Conservation (phyloP, 2,888 invertebrate genomes). For the Omphaloscelis lunosa region DNA sequence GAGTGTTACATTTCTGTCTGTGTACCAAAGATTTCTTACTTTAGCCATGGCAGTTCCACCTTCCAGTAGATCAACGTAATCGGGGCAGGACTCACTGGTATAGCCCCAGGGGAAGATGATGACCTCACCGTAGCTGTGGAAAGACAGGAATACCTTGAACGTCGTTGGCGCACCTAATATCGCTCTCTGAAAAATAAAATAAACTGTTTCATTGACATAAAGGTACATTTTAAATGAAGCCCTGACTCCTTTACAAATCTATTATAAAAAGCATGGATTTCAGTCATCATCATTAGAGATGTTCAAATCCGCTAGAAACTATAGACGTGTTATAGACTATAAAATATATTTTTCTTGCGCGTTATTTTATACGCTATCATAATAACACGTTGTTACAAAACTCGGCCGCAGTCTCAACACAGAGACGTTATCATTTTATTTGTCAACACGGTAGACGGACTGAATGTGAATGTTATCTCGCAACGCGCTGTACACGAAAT, state of each 20-base stretch:
- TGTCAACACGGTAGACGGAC: too few species aligned
- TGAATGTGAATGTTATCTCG: too few species aligned
- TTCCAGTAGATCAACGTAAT: constrained; percentile 85
- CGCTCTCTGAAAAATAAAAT: constrained; percentile 71
- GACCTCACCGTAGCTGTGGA: constrained; percentile 87
- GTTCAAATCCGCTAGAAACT: too few species aligned
- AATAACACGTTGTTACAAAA: too few species aligned
- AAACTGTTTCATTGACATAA: not conserved
- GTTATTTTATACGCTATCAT: too few species aligned
- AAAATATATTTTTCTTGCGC: too few species aligned
- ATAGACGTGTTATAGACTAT: too few species aligned
- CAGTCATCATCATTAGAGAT: too few species aligned
- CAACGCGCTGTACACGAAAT: too few species aligned
- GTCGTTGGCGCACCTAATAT: constrained; percentile 70
- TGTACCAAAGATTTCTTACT: constrained; percentile 68
- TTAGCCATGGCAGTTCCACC: constrained; percentile 86
- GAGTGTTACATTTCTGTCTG: not conserved
- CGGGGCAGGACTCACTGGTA: constrained; percentile 83
- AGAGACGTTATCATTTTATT: too few species aligned
- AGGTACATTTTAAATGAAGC: not conserved
- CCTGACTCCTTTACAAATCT: not conserved
- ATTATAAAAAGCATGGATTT: too few species aligned
- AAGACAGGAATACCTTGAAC: constrained; percentile 86
- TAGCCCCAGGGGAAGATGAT: constrained; percentile 88
- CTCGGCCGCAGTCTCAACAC: too few species aligned